phyloP scores from a whole-genome alignment of 2,113 vertebrate species.

The Dipodomys stephensi region DNA sequence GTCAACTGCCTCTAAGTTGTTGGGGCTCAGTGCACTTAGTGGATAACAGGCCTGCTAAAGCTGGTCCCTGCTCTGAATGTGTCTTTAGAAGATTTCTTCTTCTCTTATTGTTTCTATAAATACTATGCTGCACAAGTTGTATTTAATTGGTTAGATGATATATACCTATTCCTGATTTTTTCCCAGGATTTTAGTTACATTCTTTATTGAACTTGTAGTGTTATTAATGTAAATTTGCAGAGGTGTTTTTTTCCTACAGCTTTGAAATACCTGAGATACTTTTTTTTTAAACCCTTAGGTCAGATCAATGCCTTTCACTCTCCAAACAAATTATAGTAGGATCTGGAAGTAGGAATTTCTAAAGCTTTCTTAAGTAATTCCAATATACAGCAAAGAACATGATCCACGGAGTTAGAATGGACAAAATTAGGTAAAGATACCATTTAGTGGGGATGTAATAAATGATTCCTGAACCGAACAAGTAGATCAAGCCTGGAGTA shows the following conservation, averaged over 20 bases:
- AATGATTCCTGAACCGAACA: background rate
- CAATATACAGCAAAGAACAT: background rate
- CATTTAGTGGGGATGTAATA: background rate
- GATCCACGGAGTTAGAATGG: background rate
- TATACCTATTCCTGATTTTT: background rate
- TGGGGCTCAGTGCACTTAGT: background rate
- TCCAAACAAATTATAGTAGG: background rate
- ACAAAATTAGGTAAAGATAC: background rate
- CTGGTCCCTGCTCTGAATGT: background rate
- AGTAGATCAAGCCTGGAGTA: background rate
- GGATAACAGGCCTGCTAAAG: background rate
- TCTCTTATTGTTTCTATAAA: constrained; percentile 27
- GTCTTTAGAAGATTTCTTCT: constrained; percentile 16
- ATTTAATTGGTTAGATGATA: constrained; percentile 30
- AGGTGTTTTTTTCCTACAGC: background rate
- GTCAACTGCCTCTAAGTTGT: background rate
- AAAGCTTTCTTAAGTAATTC: background rate
- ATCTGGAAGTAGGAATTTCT: background rate
- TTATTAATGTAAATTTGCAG: background rate
- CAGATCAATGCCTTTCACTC: background rate
- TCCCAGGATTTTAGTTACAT: background rate
- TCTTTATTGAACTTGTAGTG: background rate
- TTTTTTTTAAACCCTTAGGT: constrained; percentile 1
- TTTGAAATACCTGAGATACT: background rate
- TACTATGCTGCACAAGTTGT: background rate